Evolutionary conservation across 2,797 vertebrate genomes (phyloP).

Genomic region (Oreochromis grahami): DNA sequence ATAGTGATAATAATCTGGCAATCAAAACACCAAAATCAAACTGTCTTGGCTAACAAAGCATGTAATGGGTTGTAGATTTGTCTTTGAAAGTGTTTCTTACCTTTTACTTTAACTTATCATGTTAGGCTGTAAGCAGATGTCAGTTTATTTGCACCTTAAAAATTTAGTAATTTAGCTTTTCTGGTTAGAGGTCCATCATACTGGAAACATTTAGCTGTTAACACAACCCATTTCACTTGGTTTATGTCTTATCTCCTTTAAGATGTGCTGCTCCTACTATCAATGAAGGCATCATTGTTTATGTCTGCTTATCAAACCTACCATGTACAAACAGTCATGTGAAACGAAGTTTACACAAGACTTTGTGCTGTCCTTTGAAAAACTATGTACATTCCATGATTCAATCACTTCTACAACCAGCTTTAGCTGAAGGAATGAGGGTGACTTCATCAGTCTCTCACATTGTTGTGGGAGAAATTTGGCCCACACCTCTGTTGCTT

Average conservation of each 20-base stretch:
- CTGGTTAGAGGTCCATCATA: background rate
- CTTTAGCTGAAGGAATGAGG: background rate
- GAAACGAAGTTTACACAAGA: background rate
- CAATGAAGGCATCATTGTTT: background rate
- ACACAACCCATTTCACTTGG: background rate
- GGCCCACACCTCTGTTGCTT: background rate
- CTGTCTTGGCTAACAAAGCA: background rate
- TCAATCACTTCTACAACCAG: background rate
- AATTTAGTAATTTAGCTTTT: background rate
- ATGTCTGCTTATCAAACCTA: background rate
- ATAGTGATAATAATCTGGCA: background rate
- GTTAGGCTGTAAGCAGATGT: background rate
- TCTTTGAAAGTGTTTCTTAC: background rate
- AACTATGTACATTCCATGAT: background rate
- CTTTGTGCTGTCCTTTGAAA: background rate
- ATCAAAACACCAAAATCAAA: background rate
- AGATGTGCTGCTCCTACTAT: background rate
- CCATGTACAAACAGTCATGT: background rate
- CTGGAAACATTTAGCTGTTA: background rate
- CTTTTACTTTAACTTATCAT: background rate
- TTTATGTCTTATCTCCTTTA: background rate
- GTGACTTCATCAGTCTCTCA: background rate
- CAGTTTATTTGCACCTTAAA: background rate
- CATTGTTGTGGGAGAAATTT: background rate
- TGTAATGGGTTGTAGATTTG: background rate